Evolutionary conservation across 2,797 vertebrate genomes (phyloP).

Genomic region (Acanthopagrus latus): DNA sequence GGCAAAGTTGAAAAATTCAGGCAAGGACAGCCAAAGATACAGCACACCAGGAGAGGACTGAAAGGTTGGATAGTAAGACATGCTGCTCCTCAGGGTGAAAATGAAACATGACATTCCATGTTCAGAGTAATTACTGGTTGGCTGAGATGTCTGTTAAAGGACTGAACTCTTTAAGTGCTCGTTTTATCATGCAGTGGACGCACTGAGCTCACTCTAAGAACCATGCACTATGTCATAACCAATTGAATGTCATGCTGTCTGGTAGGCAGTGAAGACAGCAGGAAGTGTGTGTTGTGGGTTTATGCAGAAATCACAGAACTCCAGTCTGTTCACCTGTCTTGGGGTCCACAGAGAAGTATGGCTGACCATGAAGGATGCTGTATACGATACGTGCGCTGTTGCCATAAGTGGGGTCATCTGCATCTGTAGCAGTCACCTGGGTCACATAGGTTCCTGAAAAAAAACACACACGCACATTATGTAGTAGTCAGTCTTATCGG

Average conservation of each 20-base stretch:
- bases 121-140: constrained; percentile 6
- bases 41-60: not conserved
- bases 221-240: constrained; percentile 10
- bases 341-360: constrained; percentile 96
- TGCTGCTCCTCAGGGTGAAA: constrained; percentile 15
- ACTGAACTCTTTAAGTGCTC: constrained; percentile 6
- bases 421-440: constrained; percentile 93
- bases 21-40: not conserved
- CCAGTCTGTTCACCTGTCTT: constrained; percentile 89
- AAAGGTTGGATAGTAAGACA: not conserved
- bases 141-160: constrained; percentile 15
- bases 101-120: constrained; percentile 6
- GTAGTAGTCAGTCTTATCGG: too few species aligned
- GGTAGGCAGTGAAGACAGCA: not conserved
- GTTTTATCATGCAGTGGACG: constrained; percentile 35
- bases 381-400: constrained; percentile 95
- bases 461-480: constrained; percentile 7
- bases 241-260: constrained; percentile 13
- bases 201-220: not conserved
- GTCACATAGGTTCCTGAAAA: constrained; percentile 92
- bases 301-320: constrained; percentile 29
- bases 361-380: constrained; percentile 95
- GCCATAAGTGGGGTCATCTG: constrained; percentile 95
- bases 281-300: constrained; percentile 18
- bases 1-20: not conserved